A percentile compares a stretch with the other conserved stretches of the same genome.
These are phyloP conservation scores for Pycnonotus jocosus DNA, from an alignment of 2,113 vertebrate species.

Conservation along the genomic window DNA sequence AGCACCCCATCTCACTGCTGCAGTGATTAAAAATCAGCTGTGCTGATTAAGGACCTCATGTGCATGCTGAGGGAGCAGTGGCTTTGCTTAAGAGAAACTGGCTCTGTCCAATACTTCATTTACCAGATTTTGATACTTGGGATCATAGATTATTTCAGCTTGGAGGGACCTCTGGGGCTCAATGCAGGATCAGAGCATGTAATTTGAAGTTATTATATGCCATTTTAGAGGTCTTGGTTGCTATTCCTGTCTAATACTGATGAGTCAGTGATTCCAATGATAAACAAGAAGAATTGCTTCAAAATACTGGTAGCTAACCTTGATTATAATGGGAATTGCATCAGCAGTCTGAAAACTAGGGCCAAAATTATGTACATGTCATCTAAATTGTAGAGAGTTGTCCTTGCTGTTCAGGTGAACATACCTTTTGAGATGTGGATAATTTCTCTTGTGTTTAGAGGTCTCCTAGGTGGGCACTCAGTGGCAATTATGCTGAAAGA, in stretches of 20 bases:
- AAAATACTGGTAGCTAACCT: not conserved
- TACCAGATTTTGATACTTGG: not conserved
- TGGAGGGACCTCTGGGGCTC: not conserved
- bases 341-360: not conserved
- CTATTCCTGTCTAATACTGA: not conserved
- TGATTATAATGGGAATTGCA: not conserved
- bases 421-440: not conserved
- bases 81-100: not conserved
- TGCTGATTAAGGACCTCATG: not conserved
- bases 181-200: not conserved
- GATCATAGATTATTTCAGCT: not conserved
- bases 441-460: slow-evolving; percentile 70
- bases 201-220: not conserved
- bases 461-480: slow-evolving; percentile 92
- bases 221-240: not conserved
- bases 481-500: slow-evolving; percentile 96
- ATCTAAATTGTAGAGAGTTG: not conserved
- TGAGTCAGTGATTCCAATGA: not conserved
- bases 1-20: not conserved
- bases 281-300: not conserved
- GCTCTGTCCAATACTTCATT: not conserved
- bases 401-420: not conserved
- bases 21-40: not conserved
- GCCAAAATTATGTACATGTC: not conserved
- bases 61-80: not conserved